Evolutionary conservation across 2,797 vertebrate species (phyloP).

Genomic region (Decapterus maruadsi): DNA sequence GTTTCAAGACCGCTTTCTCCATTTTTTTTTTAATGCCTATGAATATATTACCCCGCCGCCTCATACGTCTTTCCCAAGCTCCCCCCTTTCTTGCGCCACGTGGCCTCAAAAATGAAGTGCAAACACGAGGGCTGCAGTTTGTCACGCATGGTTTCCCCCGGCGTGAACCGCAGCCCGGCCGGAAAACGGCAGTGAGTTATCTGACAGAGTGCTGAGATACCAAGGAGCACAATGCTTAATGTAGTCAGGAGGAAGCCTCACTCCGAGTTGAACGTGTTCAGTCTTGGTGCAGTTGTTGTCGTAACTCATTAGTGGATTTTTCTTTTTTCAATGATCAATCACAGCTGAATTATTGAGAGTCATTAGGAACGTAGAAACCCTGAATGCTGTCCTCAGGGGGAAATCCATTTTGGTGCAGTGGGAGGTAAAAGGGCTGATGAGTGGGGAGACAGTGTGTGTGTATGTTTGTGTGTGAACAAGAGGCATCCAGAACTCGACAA

Average conservation of each 20-base stretch:
- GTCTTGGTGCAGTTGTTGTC: conserved; percentile 7
- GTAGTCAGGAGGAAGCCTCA: conserved; percentile 9
- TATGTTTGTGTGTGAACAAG: not conserved
- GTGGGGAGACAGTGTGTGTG: not conserved
- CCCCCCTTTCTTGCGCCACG: no score
- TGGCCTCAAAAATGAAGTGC: conserved; percentile 9
- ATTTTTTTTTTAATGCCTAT: conserved; percentile 46
- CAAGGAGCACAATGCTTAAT: conserved; percentile 29
- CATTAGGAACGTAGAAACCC: conserved; percentile 71
- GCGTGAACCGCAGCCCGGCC: conserved; percentile 1
- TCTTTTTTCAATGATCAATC: conserved; percentile 65
- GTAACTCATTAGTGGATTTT: conserved; percentile 64
- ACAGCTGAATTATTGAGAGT: conserved; percentile 62
- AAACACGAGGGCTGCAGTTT: conserved; percentile 13
- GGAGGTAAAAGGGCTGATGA: conserved; percentile 49
- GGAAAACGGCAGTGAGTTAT: conserved; percentile 43
- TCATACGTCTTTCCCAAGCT: conserved; percentile 58
- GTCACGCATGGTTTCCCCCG: conserved; percentile 11
- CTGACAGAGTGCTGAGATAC: not conserved
- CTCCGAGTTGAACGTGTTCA: conserved; percentile 27
- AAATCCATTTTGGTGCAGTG: conserved; percentile 51
- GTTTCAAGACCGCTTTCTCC: conserved; percentile 65
- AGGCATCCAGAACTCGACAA: not conserved
- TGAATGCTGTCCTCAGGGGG: conserved; percentile 48
- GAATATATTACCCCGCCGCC: conserved; percentile 70